Evolutionary conservation across 2,888 invertebrate genomes (phyloP), one percentile per base, ranked within the genome.

Genomic region (Lithophane leautieri): DNA sequence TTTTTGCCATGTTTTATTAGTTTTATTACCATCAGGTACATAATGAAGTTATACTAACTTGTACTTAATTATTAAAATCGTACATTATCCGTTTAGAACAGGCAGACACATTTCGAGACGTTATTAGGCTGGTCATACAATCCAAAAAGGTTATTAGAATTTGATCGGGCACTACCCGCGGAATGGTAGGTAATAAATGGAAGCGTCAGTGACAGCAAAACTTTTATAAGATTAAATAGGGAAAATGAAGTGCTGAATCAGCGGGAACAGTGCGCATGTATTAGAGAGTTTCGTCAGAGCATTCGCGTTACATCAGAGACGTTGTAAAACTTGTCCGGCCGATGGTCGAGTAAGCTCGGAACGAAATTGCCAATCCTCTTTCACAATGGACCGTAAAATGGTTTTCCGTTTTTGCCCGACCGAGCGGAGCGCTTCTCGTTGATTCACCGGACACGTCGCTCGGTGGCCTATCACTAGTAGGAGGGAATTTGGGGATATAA

Each of bases 321-420:
- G 94, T 92, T 94, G 94, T 95, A 95, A 95, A 95, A 95, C 93
- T 95, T 92, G 93, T 91, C 92, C 93, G 92, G 94, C 94, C 94
- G 94, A 94, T 94, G 95, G 95, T 94, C 94, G 95, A 94, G 94
- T 96, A 94, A 95, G 94, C 94, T 94, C 92, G 91, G 93, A 94
- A 94, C 95, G 94, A 95, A 96, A 96, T 96, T 96, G 96, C 95
- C 96, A 96, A 96, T 96, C 96, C 96, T 94, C 95, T 94, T 95
- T 94, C 95, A 96, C 96, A 96, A 96, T 96, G 96, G 95, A 96
- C 95, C 96, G 96, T 96, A 96, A 96, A 96, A 96, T 96, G 96
- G 96, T 95, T 95, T 96, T 94, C 96, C 96, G 96, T 96, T 96
- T 96, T 96, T 96, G 94, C 94, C 94, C 94, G 95, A 93, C 94